Base-by-base conservation (phyloP, 2,888 invertebrate species). In the Frankliniella fusca region DNA sequence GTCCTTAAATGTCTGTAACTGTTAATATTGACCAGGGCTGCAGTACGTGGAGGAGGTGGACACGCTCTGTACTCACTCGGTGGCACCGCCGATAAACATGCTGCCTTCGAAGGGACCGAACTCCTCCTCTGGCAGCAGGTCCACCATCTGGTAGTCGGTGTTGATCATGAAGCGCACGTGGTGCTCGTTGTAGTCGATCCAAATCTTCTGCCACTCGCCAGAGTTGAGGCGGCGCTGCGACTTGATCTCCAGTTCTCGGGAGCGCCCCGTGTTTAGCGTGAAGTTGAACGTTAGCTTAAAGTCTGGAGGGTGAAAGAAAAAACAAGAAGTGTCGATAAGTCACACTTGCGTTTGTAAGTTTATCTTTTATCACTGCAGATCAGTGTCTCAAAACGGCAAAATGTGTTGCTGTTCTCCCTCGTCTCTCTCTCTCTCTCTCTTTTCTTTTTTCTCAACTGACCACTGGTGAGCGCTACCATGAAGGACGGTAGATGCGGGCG, bases 201-300 rank as follows among this genome's bases (percentile, higher is more conserved):
- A 95, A 84, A 97, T 93, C 89, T 97, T 96, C 88, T 98, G 97
- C 98, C 97, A 98, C 87, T 97, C 96, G 0, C 97, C 97, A 81
- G 95, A 94, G 87, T 97, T 97, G 81, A 98, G 90, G 87, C 94
- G 93, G 80, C 94, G 90, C 84, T 93, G 92, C 5, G 96, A 96
- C 86, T 93, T 93, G 84, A 97, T 94, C 80, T 94, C 95, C 83
- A 96, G 89, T 87, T 94, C 94, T 84, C 94, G 92, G 81, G 94
- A 93, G 11, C 93, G 93, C 0, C 94, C 95, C 65, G 94, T 96
- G 89, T 94, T 96, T 50, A 95, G 89, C 0, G 96, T 95, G 86
- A 96, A 97, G 88, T 96, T 96, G 88, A 97, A 96, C 12, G 95
- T 95, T 84, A 97, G 89, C 85, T 94, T 94, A 88, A 94, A 95